Evolutionary conservation across 2,113 vertebrate genomes (phyloP).

Genomic region (Poecile atricapillus): DNA sequence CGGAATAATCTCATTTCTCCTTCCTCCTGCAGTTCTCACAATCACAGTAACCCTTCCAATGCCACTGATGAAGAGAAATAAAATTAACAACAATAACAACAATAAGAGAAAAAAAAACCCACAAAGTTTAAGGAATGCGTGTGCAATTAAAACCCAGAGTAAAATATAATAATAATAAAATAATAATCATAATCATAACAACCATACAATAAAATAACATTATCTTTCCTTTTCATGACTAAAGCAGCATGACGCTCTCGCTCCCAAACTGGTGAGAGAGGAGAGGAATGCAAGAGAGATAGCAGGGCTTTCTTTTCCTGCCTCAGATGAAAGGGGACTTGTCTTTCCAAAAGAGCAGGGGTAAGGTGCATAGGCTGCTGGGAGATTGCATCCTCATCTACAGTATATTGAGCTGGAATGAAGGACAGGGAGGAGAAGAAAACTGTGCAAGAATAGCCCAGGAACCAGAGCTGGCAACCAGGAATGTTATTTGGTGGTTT

Average conservation of each 20-base stretch:
- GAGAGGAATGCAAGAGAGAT: conserved; percentile 50
- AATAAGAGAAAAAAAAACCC: neutral
- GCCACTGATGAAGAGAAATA: conserved; percentile 31
- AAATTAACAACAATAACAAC: conserved; percentile 42
- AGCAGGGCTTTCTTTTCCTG: neutral
- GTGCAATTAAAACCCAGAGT: conserved; percentile 71
- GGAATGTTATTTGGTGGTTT: neutral
- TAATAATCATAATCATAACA: conserved; percentile 55
- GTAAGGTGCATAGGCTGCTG: conserved; percentile 29
- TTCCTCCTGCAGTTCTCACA: conserved; percentile 19
- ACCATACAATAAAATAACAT: conserved; percentile 60
- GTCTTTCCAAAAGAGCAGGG: neutral
- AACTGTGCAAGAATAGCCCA: neutral
- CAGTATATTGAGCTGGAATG: neutral
- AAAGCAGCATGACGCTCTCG: conserved; percentile 66
- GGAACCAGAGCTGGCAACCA: neutral
- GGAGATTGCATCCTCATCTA: neutral
- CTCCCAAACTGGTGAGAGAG: conserved; percentile 46
- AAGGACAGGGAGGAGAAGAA: neutral
- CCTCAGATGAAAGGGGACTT: neutral
- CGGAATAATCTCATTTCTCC: neutral
- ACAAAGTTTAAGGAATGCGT: conserved; percentile 68
- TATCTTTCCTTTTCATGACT: conserved; percentile 62
- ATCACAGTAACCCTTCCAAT: conserved; percentile 17
- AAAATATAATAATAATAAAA: conserved; percentile 69